Conservation (phyloP, 2,797 vertebrate genomes). For the Chaetodon trifasciatus region DNA sequence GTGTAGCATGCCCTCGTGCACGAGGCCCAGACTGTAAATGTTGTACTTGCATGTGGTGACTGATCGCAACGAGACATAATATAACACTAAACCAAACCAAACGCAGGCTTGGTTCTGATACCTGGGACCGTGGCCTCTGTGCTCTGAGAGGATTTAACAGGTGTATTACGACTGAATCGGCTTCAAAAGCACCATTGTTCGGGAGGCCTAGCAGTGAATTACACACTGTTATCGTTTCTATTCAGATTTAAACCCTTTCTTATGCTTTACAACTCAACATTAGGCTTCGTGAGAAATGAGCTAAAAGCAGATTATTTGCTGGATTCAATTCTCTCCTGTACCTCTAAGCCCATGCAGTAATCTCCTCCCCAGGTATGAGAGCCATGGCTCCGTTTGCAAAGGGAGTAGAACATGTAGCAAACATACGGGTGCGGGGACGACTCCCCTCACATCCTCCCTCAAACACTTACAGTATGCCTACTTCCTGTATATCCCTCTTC, state of each 20-base stretch:
- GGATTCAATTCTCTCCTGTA: background rate
- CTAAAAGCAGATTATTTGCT: constrained; percentile 14
- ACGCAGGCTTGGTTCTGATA: constrained; percentile 48
- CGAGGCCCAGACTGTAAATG: constrained; percentile 69
- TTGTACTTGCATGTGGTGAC: constrained; percentile 83
- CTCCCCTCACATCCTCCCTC: constrained; percentile 36
- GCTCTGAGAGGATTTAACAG: constrained; percentile 21
- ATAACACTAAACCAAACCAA: constrained; percentile 58
- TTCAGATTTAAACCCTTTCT: constrained; percentile 8
- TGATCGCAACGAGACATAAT: constrained; percentile 68
- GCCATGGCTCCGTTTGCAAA: constrained; percentile 51
- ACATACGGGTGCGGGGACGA: constrained; percentile 37
- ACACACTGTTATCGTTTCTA: constrained; percentile 3
- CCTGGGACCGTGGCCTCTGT: constrained; percentile 29
- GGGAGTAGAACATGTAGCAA: constrained; percentile 79
- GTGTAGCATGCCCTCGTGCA: constrained; percentile 83
- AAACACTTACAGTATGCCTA: constrained; percentile 46
- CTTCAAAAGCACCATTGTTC: constrained; percentile 12
- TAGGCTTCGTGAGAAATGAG: background rate
- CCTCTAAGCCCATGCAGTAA: background rate
- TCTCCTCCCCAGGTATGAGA: constrained; percentile 45
- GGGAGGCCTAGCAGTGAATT: background rate
- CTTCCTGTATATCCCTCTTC: constrained; percentile 49
- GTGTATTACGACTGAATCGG: constrained; percentile 3
- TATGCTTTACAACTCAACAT: background rate